phyloP scores from a whole-genome alignment of 2,888 invertebrate species.

The Neuroscelio doddi region DNA sequence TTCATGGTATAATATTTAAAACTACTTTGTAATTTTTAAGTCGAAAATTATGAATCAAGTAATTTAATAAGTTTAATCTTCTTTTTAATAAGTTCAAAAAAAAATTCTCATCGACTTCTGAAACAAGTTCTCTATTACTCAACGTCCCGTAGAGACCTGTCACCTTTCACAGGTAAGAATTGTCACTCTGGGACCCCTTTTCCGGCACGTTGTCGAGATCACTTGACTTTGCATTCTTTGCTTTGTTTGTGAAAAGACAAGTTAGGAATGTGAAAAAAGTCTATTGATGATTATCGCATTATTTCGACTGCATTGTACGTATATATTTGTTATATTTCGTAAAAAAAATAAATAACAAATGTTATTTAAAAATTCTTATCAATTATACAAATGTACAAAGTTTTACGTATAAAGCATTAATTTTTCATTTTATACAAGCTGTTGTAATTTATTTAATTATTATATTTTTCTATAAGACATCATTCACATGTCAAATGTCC shows the following conservation, averaged over 20 bases:
- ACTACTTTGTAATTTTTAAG: slow-evolving; percentile 3
- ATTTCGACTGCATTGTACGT: no score
- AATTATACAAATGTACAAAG: no score
- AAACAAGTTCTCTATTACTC: slow-evolving; percentile 12
- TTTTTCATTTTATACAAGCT: neutral
- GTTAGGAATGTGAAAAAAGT: neutral
- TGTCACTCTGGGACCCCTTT: slow-evolving; percentile 25
- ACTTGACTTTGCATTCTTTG: slow-evolving; percentile 34
- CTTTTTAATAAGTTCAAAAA: no score
- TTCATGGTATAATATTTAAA: neutral
- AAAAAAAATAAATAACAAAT: no score
- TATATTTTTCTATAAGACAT: neutral
- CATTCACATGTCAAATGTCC: no score
- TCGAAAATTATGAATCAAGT: no score
- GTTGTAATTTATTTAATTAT: neutral
- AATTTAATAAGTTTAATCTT: no score
- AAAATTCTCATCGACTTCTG: slow-evolving; percentile 22
- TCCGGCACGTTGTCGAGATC: slow-evolving; percentile 18
- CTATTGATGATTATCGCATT: neutral
- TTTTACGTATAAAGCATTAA: no score
- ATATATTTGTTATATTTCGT: no score
- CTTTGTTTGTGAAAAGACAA: neutral
- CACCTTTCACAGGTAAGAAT: slow-evolving; percentile 27
- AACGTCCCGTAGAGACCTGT: slow-evolving; percentile 1
- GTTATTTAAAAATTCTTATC: no score